Evolutionary conservation across 2,888 invertebrate genomes (phyloP).

Genomic region (Lasioglossum vierecki): DNA sequence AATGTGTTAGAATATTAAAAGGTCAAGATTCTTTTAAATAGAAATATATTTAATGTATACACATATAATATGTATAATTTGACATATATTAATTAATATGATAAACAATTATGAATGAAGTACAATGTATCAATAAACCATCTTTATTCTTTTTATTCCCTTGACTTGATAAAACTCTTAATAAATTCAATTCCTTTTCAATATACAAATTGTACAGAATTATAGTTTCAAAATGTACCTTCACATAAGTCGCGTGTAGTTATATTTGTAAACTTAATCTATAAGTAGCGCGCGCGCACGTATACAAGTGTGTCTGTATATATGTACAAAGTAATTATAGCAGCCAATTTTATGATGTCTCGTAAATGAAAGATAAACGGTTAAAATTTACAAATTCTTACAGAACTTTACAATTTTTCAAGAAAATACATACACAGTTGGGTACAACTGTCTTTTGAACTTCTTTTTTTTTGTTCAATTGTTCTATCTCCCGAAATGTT

Average conservation of each 20-base stretch:
- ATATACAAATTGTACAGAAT: conserved; percentile 60
- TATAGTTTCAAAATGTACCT: conserved; percentile 38
- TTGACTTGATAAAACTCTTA: conserved; percentile 68
- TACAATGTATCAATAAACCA: conserved; percentile 60
- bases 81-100: conserved; percentile 16
- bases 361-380: conserved; percentile 28
- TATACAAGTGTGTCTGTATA: conserved; percentile 30
- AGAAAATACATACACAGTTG: conserved; percentile 36
- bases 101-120: conserved; percentile 19
- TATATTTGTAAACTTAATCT: conserved; percentile 63
- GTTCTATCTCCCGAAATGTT: conserved; percentile 4
- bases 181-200: conserved; percentile 67
- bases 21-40: conserved; percentile 9
- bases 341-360: conserved; percentile 20
- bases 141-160: conserved; percentile 65
- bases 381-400: conserved; percentile 22
- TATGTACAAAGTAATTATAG: conserved; percentile 36
- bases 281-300: conserved; percentile 47
- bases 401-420: conserved; percentile 22
- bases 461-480: background rate
- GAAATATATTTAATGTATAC: conserved; percentile 21
- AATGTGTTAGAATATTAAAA: background rate
- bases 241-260: conserved; percentile 33
- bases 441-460: conserved; percentile 19
- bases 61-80: conserved; percentile 5